These are phyloP conservation scores for Bufotes viridis DNA, from an alignment of 2,797 vertebrate species.

Conservation along the genomic window DNA sequence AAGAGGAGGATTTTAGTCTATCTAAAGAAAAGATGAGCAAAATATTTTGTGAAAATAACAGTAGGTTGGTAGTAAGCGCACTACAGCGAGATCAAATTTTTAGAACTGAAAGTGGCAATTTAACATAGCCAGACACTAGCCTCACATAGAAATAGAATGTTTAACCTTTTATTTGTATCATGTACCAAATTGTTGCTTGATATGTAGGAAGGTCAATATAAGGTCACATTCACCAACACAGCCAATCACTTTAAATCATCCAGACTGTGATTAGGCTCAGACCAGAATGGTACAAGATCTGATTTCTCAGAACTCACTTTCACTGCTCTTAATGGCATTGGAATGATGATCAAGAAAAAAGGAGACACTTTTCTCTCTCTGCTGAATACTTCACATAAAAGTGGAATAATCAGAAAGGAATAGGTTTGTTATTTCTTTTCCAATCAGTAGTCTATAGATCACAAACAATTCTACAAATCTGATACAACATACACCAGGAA, in stretches of 20 bases:
- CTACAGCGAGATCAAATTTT: background rate
- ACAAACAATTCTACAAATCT: constrained; percentile 4
- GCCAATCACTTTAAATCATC: constrained; percentile 80
- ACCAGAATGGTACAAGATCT: constrained; percentile 58
- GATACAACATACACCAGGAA: background rate
- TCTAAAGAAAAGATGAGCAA: background rate
- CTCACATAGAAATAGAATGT: constrained; percentile 70
- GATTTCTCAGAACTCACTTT: constrained; percentile 63
- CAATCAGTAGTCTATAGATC: constrained; percentile 10
- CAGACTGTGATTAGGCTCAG: constrained; percentile 64
- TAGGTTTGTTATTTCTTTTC: accelerated
- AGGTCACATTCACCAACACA: constrained; percentile 79
- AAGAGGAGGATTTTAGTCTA: background rate
- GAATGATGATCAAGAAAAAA: constrained; percentile 48
- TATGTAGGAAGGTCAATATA: constrained; percentile 80
- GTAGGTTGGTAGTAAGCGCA: background rate
- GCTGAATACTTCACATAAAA: constrained; percentile 35
- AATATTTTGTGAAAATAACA: constrained; percentile 1
- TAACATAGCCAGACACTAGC: constrained; percentile 73
- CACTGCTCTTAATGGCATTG: constrained; percentile 58
- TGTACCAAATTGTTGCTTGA: constrained; percentile 79
- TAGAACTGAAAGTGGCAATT: constrained; percentile 55
- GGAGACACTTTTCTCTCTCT: background rate
- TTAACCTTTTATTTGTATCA: constrained; percentile 82
- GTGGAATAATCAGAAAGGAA: background rate